A percentile compares a stretch with the other conserved stretches of the same genome.
These are phyloP conservation scores for Aphidius colemani DNA, from an alignment of 2,888 invertebrate genomes.

Conservation along the genomic window DNA sequence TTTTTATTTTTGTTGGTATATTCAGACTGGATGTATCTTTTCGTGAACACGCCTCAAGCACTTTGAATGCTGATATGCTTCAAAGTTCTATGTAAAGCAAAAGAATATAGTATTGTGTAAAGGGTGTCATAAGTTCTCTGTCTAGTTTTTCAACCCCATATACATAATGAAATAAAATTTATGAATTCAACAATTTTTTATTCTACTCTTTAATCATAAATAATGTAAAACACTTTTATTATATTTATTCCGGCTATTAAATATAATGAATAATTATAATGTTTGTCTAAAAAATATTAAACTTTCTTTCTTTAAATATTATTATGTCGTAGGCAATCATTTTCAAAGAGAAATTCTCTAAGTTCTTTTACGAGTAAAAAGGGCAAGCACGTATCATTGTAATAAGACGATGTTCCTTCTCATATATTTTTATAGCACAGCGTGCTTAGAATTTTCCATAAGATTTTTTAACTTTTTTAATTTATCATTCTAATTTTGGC, in stretches of 20 bases:
- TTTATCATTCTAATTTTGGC: background rate
- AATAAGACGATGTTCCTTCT: conserved; percentile 36
- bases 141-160: conserved; percentile 40
- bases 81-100: conserved; percentile 39
- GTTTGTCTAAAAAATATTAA: too few relatives aligned
- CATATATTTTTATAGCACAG: conserved; percentile 37
- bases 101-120: conserved; percentile 13
- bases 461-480: background rate
- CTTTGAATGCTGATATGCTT: conserved; percentile 61
- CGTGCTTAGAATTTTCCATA: conserved; percentile 34
- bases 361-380: conserved; percentile 23
- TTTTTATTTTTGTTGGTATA: conserved; percentile 34
- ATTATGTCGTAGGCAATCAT: background rate
- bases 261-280: too few relatives aligned
- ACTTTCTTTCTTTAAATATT: background rate
- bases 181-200: conserved; percentile 41
- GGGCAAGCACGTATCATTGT: conserved; percentile 36
- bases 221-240: conserved; percentile 2
- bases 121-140: conserved; percentile 20
- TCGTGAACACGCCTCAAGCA: conserved; percentile 42
- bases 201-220: conserved; percentile 17
- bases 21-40: conserved; percentile 38
- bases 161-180: conserved; percentile 53
- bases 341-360: conserved; percentile 9
- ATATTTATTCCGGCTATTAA: background rate